A percentile compares a stretch with the other conserved stretches of the same genome.
Conservation (phyloP, 1,140 invertebrate species). For the Trinorchestia longiramus region DNA sequence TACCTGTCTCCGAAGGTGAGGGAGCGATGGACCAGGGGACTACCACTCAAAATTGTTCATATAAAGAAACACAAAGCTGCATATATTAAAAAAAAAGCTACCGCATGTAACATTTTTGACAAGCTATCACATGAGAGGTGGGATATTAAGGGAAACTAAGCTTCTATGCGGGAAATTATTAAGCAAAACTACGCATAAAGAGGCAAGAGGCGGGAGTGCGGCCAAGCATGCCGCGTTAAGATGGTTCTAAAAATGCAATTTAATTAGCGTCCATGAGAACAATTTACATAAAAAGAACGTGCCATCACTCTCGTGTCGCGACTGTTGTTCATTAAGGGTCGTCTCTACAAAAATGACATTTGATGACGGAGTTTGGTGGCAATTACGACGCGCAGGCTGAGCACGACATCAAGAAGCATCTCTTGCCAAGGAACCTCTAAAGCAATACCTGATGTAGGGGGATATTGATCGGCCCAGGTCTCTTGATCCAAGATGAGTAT, state of each 20-base stretch:
- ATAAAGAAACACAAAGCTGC: too few relatives aligned
- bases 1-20: too few relatives aligned
- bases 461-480: neutral
- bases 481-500: neutral
- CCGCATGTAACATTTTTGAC: too few relatives aligned
- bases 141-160: too few relatives aligned
- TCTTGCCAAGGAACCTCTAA: neutral
- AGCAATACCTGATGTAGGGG: neutral
- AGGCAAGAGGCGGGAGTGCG: neutral
- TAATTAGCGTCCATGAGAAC: conserved; percentile 5
- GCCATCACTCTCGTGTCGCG: conserved; percentile 12
- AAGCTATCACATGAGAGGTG: too few relatives aligned
- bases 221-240: neutral
- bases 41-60: too few relatives aligned
- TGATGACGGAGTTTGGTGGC: neutral
- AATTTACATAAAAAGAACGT: neutral
- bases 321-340: neutral
- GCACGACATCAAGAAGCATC: neutral
- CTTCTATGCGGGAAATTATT: too few relatives aligned
- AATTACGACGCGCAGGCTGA: neutral
- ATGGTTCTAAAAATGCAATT: neutral
- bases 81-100: too few relatives aligned
- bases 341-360: neutral
- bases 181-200: too few relatives aligned
- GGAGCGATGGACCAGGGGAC: too few relatives aligned